Evolutionary conservation across 1,140 invertebrate species (phyloP), one percentile per base, ranked within the genome.

Genomic region (Notospermus geniculatus): DNA sequence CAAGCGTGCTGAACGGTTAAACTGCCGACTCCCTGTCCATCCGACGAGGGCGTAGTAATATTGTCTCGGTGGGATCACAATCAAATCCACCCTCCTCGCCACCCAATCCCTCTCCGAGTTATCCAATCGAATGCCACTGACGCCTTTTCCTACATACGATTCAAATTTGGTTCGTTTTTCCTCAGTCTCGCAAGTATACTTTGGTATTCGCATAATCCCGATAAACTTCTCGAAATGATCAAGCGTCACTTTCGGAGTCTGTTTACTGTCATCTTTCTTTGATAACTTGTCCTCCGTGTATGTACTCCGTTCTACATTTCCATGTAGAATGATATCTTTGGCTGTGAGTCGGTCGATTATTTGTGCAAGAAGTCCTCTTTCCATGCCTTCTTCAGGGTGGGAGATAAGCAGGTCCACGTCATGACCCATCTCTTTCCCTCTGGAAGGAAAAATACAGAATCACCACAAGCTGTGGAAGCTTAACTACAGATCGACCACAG

Each of bases 11-110:
- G 74, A 74, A 45, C 80, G 63, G 63, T 81, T 80, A 58, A 81
- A 82, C 41, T 80, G 75, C 58, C 79, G 80, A 64, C 73, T 81
- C 2, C 80, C 80, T 25, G 78, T 82, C 80, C 80, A 82, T 9
- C 80, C 80, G n/a, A 81, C 69, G 28, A 80, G 63, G 17, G 77
- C 79, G 60, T 76, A 81, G 59, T 68, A 71, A 65, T 72, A 79
- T 65, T 77, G 72, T 64, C 72, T 69, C 30, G 55, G 54, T 5
- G 80, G 78, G 4, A 68, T 58, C 23, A 79, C 62, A 56, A 82
- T 77, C 25, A 82, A 57, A 64, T 82, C 80, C 22, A 82, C 78
- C 17, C 80, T 58, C 23, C 78, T 68, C 7, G 78, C 80, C 54
- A 62, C 63, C 80, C 80, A 82, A 27, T 66, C 61, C 19, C 77